phyloP scores from a whole-genome alignment of 2,888 invertebrate species.

The Andrena trimmerana region DNA sequence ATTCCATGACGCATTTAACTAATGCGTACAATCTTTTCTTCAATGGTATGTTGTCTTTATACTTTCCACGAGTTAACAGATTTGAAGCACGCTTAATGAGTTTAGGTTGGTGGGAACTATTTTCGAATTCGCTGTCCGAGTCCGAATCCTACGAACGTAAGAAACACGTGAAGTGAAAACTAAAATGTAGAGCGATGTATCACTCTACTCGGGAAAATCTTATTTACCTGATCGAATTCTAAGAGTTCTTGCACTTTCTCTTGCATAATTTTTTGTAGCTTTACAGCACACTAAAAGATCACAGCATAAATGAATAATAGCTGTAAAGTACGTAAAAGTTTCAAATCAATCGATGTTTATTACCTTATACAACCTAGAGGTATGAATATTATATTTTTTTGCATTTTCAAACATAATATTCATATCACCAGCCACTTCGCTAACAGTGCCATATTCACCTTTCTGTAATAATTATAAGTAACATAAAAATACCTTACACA shows the following conservation, averaged over 20 bases:
- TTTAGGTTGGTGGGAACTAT: slow-evolving; percentile 81
- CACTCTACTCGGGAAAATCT: slow-evolving; percentile 11
- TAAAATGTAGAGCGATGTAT: background rate
- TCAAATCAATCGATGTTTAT: slow-evolving; percentile 42
- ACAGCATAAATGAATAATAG: slow-evolving; percentile 46
- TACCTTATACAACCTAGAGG: slow-evolving; percentile 93
- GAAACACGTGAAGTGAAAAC: background rate
- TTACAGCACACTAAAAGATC: slow-evolving; percentile 90
- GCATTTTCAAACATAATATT: slow-evolving; percentile 99
- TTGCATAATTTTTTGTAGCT: slow-evolving; percentile 94
- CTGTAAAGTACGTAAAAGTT: slow-evolving; percentile 21
- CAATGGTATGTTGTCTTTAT: slow-evolving; percentile 88
- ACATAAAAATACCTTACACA: slow-evolving; percentile 25
- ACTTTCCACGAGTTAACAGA: slow-evolving; percentile 85
- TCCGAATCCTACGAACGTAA: slow-evolving; percentile 79
- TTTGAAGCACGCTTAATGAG: slow-evolving; percentile 83
- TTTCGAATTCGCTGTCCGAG: slow-evolving; percentile 82
- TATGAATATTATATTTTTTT: slow-evolving; percentile 93
- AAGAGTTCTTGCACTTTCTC: slow-evolving; percentile 91
- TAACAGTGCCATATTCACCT: slow-evolving; percentile 93
- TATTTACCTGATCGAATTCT: slow-evolving; percentile 88
- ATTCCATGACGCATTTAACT: slow-evolving; percentile 91
- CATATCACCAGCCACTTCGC: slow-evolving; percentile 96
- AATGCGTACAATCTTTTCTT: slow-evolving; percentile 93
- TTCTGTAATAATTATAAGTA: slow-evolving; percentile 82